Evolutionary conservation across 2,113 vertebrate genomes (phyloP).

Genomic region (Erythrolamprus reginae): DNA sequence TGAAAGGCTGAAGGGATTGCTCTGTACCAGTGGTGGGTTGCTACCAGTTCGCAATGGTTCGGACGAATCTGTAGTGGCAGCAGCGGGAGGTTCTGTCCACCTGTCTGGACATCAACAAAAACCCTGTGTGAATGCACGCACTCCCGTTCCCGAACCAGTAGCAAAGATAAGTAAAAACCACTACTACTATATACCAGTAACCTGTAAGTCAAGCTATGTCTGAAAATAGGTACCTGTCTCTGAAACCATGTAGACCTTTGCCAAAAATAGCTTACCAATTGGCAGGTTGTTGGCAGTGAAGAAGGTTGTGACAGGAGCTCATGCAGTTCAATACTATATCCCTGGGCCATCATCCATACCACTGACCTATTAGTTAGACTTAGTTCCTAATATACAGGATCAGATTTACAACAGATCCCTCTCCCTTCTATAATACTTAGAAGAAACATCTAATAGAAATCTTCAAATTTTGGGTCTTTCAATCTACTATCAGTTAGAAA

Average conservation of each 20-base stretch:
- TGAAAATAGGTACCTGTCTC: not conserved
- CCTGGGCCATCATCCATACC: not conserved
- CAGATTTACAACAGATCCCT: not conserved
- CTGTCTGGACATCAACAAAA: no score
- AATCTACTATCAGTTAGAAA: not conserved
- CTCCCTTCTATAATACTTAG: not conserved
- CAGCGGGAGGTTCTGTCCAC: no score
- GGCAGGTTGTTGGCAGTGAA: not conserved
- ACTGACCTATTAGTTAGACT: not conserved
- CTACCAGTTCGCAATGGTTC: no score
- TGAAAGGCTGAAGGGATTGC: not conserved
- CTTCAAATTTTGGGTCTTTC: not conserved
- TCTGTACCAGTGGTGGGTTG: not conserved
- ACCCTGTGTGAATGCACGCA: no score
- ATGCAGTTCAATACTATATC: not conserved
- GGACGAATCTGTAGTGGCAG: no score
- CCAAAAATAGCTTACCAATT: not conserved
- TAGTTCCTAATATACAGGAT: not conserved
- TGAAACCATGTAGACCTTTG: not conserved
- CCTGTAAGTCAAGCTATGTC: not conserved
- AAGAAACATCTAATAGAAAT: not conserved
- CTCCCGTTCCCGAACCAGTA: no score
- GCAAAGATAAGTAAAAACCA: no score
- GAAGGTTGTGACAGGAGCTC: not conserved
- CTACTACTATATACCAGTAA: not conserved